Conservation (phyloP, 2,113 vertebrate species). For the Mionectes macconnelli region DNA sequence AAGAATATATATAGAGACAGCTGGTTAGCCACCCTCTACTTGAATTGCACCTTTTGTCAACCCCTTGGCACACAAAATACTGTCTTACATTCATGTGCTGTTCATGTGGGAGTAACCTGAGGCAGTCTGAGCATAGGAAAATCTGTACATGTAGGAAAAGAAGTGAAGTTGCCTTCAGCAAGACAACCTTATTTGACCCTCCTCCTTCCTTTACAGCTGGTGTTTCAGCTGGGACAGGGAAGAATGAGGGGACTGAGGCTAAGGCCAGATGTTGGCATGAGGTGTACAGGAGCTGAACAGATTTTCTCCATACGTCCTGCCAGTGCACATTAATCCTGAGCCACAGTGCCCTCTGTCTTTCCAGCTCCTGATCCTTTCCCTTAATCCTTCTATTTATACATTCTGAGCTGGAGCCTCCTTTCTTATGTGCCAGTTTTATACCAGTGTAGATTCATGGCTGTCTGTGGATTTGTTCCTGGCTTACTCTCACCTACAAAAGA, state of each 20-base stretch:
- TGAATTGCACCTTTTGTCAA: background rate
- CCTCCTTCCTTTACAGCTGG: slow-evolving; percentile 14
- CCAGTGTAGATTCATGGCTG: background rate
- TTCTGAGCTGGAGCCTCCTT: background rate
- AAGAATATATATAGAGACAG: background rate
- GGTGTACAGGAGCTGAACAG: background rate
- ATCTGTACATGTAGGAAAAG: slow-evolving; percentile 44
- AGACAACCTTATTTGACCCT: slow-evolving; percentile 49
- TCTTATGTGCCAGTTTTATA: background rate
- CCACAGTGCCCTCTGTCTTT: background rate
- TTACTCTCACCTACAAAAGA: background rate
- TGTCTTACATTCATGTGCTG: background rate
- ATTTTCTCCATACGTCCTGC: slow-evolving; percentile 31
- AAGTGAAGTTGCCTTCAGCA: background rate
- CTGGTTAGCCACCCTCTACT: background rate
- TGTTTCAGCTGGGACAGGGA: background rate
- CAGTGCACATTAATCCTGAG: slow-evolving; percentile 11
- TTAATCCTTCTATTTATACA: slow-evolving; percentile 18
- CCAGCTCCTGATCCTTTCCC: background rate
- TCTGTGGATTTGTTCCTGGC: background rate
- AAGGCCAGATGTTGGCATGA: background rate
- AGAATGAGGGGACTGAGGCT: background rate
- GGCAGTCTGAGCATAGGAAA: slow-evolving; percentile 12
- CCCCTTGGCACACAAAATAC: background rate
- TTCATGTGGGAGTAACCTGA: slow-evolving; percentile 19